These are phyloP conservation scores for Autographa gamma DNA, from an alignment of 2,888 invertebrate species.

Conservation along the genomic window DNA sequence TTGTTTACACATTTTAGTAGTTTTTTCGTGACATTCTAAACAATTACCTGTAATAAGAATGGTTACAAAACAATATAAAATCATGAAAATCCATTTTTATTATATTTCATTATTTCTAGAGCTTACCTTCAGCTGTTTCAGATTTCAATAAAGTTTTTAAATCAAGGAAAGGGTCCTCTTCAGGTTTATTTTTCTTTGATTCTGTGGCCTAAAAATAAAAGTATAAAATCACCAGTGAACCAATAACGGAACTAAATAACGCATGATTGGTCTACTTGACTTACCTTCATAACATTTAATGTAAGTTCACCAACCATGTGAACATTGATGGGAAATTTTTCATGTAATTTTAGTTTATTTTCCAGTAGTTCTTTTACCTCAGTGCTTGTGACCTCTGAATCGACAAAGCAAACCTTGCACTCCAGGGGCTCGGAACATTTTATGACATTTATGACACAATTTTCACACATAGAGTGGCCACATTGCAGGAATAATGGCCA, in stretches of 20 bases:
- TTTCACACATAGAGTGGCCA: constrained; percentile 91
- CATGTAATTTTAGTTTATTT: constrained; percentile 68
- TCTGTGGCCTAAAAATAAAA: constrained; percentile 21
- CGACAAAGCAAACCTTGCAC: constrained; percentile 84
- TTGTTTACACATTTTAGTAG: constrained; percentile 80
- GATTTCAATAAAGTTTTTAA: constrained; percentile 71
- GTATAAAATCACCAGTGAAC: not conserved
- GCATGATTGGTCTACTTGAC: not conserved
- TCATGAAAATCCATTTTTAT: not conserved
- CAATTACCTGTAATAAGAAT: constrained; percentile 72
- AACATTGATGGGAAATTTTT: constrained; percentile 78
- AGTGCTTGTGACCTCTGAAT: constrained; percentile 66
- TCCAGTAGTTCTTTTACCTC: constrained; percentile 61
- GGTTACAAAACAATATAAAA: not conserved
- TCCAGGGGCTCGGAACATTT: constrained; percentile 80
- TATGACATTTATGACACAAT: constrained; percentile 85
- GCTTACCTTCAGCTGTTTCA: constrained; percentile 70
- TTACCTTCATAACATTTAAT: constrained; percentile 71
- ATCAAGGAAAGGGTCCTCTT: constrained; percentile 71
- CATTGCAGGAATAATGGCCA: constrained; percentile 90
- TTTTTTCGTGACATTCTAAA: constrained; percentile 73
- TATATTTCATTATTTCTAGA: not conserved
- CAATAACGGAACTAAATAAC: not conserved
- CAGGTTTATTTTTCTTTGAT: constrained; percentile 22
- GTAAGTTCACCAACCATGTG: constrained; percentile 80